These are phyloP conservation scores for Drosophila novamexicana DNA, from an alignment of 1,140 invertebrate genomes.

Conservation along the genomic window DNA sequence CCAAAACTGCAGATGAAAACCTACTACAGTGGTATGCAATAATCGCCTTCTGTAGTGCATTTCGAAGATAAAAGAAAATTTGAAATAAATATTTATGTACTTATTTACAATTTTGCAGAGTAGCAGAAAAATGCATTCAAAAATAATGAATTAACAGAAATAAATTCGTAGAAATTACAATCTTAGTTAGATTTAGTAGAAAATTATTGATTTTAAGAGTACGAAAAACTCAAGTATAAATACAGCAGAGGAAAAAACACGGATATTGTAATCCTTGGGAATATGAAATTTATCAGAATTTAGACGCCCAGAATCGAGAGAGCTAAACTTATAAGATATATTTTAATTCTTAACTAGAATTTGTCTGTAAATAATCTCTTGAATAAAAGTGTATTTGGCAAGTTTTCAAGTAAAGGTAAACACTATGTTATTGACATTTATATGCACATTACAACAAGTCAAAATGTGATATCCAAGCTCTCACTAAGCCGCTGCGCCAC, in stretches of 20 bases:
- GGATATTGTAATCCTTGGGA: too few relatives aligned
- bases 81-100: neutral
- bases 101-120: too few relatives aligned
- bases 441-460: constrained; percentile 9
- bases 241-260: too few relatives aligned
- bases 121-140: too few relatives aligned
- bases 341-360: too few relatives aligned
- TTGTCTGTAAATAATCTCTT: neutral
- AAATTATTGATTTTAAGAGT: neutral
- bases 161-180: too few relatives aligned
- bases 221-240: too few relatives aligned
- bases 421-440: constrained; percentile 1
- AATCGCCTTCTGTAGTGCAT: neutral
- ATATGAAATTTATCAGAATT: too few relatives aligned
- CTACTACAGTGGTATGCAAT: constrained; percentile 28
- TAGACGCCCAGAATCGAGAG: too few relatives aligned
- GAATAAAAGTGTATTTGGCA: neutral
- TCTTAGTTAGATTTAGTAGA: neutral
- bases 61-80: neutral
- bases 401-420: neutral
- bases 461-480: constrained; percentile 9
- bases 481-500: constrained; percentile 19
- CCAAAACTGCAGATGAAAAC: constrained; percentile 42
- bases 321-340: too few relatives aligned
- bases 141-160: too few relatives aligned